Evolutionary conservation across 2,113 vertebrate species (phyloP), one percentile per base, ranked within the genome.

Genomic region (Lasiurus cinereus): DNA sequence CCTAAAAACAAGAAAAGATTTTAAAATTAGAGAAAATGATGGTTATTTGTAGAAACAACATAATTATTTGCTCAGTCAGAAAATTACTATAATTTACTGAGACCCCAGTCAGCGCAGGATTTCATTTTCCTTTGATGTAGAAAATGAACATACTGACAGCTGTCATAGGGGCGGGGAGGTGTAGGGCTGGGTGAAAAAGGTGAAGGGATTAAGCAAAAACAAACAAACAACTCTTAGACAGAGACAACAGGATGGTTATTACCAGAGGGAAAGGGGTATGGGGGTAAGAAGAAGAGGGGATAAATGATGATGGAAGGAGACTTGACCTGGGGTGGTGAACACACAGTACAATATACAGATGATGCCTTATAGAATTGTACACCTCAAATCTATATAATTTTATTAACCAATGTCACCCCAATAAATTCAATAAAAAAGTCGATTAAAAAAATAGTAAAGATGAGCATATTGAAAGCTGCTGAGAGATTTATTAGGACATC

Each of bases 21-120:
- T 94, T 87, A 36, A 62, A 62, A 33, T 73, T 33, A 80, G 39
- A 8, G n/a, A 43, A 96, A 95, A 91, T 86, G 31, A 86, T 91
- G 86, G 33, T 89, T 92, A 93, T 83, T 95, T 94, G 16, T 36
- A 85, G 67, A 94, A 95, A 72, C 80, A 95, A 78, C 84, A 5
- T 82, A 93, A 96, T 95, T 97, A 94, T 90, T 93, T 96, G 67
- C 39, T 96, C 50, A 82, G 67, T 46, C 72, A 93, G 91, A 95
- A 96, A 95, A 96, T 94, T 67, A 94, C 88, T 95, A 3, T 91
- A 91, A 94, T 95, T 97, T 90, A 59, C 77, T 94, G 82, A 91
- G 96, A 90, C 15, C 79, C 67, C 29, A 69, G 52, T 13, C 56
- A 93, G 27, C 15, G 82, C 46, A 93, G 27, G 36, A 82, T 83